A percentile compares a stretch with the other conserved stretches of the same genome.
Conservation (phyloP, 2,797 vertebrate species). For the Chelmon rostratus region DNA sequence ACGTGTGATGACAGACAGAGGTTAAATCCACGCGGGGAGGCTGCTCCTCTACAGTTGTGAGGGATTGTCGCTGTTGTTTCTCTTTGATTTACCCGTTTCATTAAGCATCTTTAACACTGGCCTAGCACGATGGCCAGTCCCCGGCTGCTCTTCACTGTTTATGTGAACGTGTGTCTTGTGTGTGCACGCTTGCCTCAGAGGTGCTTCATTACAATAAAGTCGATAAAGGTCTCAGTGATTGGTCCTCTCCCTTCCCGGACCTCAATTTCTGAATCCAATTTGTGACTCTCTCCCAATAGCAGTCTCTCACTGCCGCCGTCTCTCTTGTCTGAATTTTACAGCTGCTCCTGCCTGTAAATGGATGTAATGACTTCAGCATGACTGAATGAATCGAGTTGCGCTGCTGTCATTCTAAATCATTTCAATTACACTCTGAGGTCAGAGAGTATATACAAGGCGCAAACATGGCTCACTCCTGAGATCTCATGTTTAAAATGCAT, state of each 20-base stretch:
- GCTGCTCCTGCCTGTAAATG: slow-evolving; percentile 53
- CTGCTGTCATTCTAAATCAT: slow-evolving; percentile 58
- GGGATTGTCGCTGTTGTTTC: no score
- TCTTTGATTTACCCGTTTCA: no score
- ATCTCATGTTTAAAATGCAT: slow-evolving; percentile 38
- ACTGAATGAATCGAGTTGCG: slow-evolving; percentile 44
- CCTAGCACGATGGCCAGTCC: no score
- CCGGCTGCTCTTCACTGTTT: neutral
- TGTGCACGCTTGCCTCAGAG: neutral
- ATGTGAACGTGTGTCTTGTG: neutral
- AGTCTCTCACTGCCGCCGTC: slow-evolving; percentile 18
- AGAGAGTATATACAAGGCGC: slow-evolving; percentile 47
- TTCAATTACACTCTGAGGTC: slow-evolving; percentile 68
- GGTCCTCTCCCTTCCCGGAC: slow-evolving; percentile 24
- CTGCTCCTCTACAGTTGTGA: no score
- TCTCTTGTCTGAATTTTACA: slow-evolving; percentile 45
- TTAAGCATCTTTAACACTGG: no score
- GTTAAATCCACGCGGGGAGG: no score
- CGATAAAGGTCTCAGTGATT: slow-evolving; percentile 50
- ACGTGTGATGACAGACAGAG: no score
- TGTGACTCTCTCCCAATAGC: slow-evolving; percentile 42
- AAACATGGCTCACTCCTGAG: neutral
- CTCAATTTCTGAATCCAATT: slow-evolving; percentile 64
- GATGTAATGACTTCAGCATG: slow-evolving; percentile 54
- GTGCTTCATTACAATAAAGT: slow-evolving; percentile 38